A percentile compares a stretch with the other conserved stretches of the same genome.
Evolutionary conservation across 2,888 invertebrate genomes (phyloP).

Genomic region (Ceraclea dissimilis): DNA sequence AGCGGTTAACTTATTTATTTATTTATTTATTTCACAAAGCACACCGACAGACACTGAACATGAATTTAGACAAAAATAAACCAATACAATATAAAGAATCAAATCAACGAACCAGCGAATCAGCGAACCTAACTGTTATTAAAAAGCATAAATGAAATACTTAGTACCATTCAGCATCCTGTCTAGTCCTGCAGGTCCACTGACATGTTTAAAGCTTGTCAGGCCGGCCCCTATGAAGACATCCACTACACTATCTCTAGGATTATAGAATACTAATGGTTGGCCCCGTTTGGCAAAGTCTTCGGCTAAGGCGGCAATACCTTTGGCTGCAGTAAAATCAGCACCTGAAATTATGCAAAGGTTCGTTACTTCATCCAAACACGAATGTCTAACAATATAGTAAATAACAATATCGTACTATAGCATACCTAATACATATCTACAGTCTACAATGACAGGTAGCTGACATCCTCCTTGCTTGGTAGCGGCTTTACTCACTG

Average conservation of each 20-base stretch:
- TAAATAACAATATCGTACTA: too few relatives aligned
- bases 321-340: conserved; percentile 83
- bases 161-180: conserved; percentile 23
- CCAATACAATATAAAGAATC: too few relatives aligned
- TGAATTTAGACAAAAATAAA: too few relatives aligned
- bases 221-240: conserved; percentile 56
- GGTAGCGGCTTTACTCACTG: conserved; percentile 65
- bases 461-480: conserved; percentile 62
- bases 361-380: too few relatives aligned
- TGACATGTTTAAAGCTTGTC: conserved; percentile 22
- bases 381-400: too few relatives aligned
- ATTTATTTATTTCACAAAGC: too few relatives aligned
- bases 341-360: conserved; percentile 54
- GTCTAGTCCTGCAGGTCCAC: conserved; percentile 21
- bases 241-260: conserved; percentile 56
- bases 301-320: conserved; percentile 66
- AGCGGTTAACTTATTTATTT: too few relatives aligned
- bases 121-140: too few relatives aligned
- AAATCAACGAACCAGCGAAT: too few relatives aligned
- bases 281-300: conserved; percentile 66
- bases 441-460: conserved; percentile 75
- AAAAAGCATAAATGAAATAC: too few relatives aligned
- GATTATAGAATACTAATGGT: conserved; percentile 62
- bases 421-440: conserved; percentile 59
- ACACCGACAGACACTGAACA: too few relatives aligned